Conservation (phyloP, 2,888 invertebrate genomes). For the Bugulina stolonifera region DNA sequence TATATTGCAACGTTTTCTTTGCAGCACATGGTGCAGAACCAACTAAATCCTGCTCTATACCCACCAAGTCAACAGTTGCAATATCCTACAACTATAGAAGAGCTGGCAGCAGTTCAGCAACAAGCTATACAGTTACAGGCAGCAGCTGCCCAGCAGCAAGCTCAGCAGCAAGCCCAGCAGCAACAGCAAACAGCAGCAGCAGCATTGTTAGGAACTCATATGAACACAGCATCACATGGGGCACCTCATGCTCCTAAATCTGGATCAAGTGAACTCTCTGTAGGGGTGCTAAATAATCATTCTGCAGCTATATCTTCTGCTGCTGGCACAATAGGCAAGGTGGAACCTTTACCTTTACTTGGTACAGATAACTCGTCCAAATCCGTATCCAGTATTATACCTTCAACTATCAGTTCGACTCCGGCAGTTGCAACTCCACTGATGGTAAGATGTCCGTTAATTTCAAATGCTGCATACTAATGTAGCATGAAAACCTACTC, state of each 20-base stretch:
- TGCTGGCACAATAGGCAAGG: not conserved
- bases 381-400: not conserved
- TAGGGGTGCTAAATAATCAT: not conserved
- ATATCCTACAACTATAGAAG: slow-evolving; percentile 7
- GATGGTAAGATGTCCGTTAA: not conserved
- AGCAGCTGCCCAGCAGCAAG: slow-evolving; percentile 1
- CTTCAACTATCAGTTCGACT: not conserved
- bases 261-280: not conserved
- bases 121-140: slow-evolving; percentile 21
- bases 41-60: slow-evolving; percentile 59
- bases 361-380: not conserved
- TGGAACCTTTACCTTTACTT: not conserved
- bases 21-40: slow-evolving; percentile 90
- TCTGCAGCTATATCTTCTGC: not conserved
- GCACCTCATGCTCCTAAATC: not conserved
- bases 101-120: slow-evolving; percentile 16
- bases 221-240: not conserved
- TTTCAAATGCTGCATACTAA: not conserved
- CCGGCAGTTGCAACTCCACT: not conserved
- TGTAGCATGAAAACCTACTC: too few relatives aligned
- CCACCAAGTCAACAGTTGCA: slow-evolving; percentile 43
- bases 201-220: not conserved
- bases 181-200: not conserved
- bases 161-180: not conserved
- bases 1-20: too few relatives aligned